Evolutionary conservation across 2,797 vertebrate genomes (phyloP).

Genomic region (Pseudomugil gertrudae): DNA sequence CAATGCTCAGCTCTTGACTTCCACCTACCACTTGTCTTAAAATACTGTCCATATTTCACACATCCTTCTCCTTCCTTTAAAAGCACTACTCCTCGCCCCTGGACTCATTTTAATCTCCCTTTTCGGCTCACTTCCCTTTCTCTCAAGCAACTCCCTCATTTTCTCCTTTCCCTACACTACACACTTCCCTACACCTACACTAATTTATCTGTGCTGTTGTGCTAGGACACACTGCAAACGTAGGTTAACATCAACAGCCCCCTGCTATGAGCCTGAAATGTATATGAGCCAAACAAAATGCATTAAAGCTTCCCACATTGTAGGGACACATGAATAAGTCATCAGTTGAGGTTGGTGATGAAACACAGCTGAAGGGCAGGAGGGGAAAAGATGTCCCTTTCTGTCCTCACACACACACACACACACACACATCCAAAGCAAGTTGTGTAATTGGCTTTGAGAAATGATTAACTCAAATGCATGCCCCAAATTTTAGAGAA

Average conservation of each 20-base stretch:
- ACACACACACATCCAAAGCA: neutral
- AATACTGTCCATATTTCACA: conserved; percentile 36
- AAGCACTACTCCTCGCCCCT: neutral
- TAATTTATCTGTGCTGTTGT: conserved; percentile 17
- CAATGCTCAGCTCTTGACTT: conserved; percentile 5
- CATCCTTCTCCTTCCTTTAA: neutral
- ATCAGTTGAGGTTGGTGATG: conserved; percentile 46
- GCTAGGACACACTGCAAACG: conserved; percentile 3
- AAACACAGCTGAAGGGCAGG: conserved; percentile 14
- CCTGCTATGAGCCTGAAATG: conserved; percentile 45
- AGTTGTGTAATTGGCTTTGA: conserved; percentile 24
- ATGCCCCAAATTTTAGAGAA: neutral
- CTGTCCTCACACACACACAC: conserved; percentile 8
- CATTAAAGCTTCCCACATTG: conserved; percentile 29
- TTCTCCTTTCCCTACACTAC: neutral
- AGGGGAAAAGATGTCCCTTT: conserved; percentile 18
- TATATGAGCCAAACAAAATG: conserved; percentile 62
- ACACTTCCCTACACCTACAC: neutral
- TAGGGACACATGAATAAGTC: conserved; percentile 59
- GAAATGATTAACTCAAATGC: neutral
- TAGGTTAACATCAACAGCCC: conserved; percentile 25
- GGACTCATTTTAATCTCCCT: neutral
- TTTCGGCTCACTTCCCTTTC: neutral
- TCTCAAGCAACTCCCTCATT: neutral
- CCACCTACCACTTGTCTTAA: conserved; percentile 15